Conservation (phyloP, 2,797 vertebrate species). For the Dermochelys coriacea region DNA sequence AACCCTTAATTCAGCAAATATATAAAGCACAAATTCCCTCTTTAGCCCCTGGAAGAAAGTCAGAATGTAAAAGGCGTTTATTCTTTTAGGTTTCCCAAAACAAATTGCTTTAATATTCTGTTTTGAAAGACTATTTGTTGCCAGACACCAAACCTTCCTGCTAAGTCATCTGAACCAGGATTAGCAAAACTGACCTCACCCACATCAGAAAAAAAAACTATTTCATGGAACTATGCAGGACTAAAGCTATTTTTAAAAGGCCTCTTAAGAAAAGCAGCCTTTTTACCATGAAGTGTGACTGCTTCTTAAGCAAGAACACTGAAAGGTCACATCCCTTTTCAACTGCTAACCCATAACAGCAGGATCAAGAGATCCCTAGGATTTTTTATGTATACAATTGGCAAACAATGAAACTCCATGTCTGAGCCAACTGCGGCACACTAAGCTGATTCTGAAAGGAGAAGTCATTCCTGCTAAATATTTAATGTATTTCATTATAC, state of each 20-base stretch:
- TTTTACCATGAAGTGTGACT: neutral
- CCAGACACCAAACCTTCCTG: slow-evolving; percentile 50
- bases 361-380: neutral
- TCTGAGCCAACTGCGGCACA: neutral
- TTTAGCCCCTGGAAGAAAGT: neutral
- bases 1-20: slow-evolving; percentile 3
- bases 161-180: slow-evolving; percentile 55
- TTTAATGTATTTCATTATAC: slow-evolving; percentile 47
- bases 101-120: slow-evolving; percentile 14
- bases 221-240: neutral
- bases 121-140: slow-evolving; percentile 64
- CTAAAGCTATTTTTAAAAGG: neutral
- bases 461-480: slow-evolving; percentile 38
- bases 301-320: neutral
- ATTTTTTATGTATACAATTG: slow-evolving; percentile 6
- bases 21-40: neutral
- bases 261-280: neutral
- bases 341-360: neutral
- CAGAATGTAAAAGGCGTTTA: neutral
- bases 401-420: neutral
- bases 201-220: neutral
- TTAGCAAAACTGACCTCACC: slow-evolving; percentile 36
- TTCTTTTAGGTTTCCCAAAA: neutral
- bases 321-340: neutral
- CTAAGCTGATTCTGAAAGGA: slow-evolving; percentile 27